Percentiles rank a stretch among this genome's conserved stretches.
phyloP scores from a whole-genome alignment of 2,888 invertebrate species.

The Eilema griseolum region DNA sequence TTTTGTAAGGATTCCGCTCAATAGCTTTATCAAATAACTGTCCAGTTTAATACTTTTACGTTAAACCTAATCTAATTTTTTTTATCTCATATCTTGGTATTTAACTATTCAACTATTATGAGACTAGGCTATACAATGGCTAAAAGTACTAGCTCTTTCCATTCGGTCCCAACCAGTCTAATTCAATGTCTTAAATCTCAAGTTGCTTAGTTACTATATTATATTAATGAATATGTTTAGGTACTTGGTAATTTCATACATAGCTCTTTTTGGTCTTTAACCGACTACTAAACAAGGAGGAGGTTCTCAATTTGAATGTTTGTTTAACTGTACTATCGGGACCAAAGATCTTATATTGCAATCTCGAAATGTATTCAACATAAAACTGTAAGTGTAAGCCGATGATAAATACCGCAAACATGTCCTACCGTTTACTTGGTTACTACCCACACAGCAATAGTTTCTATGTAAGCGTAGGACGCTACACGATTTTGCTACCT shows the following conservation, averaged over 20 bases:
- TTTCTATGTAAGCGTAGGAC: slow-evolving; percentile 46
- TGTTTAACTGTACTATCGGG: not conserved
- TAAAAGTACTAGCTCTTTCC: not conserved
- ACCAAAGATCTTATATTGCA: too few relatives aligned
- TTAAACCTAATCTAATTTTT: not conserved
- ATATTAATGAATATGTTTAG: too few relatives aligned
- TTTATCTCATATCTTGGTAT: too few relatives aligned
- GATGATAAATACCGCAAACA: slow-evolving; percentile 17
- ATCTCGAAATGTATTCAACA: not conserved
- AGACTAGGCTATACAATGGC: too few relatives aligned
- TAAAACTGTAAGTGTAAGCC: not conserved
- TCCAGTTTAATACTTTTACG: not conserved
- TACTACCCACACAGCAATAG: slow-evolving; percentile 55
- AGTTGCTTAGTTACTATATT: too few relatives aligned
- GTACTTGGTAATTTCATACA: too few relatives aligned
- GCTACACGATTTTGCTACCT: slow-evolving; percentile 47
- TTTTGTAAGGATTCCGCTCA: not conserved
- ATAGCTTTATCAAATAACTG: not conserved
- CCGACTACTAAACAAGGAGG: too few relatives aligned
- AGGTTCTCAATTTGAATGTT: too few relatives aligned
- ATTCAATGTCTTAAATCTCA: not conserved
- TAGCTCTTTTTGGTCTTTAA: not conserved
- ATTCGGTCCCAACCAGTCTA: not conserved
- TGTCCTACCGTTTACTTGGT: slow-evolving; percentile 39
- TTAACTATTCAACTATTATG: too few relatives aligned